These are phyloP conservation scores for Mycteria americana DNA, from an alignment of 2,797 vertebrate species.

Conservation along the genomic window DNA sequence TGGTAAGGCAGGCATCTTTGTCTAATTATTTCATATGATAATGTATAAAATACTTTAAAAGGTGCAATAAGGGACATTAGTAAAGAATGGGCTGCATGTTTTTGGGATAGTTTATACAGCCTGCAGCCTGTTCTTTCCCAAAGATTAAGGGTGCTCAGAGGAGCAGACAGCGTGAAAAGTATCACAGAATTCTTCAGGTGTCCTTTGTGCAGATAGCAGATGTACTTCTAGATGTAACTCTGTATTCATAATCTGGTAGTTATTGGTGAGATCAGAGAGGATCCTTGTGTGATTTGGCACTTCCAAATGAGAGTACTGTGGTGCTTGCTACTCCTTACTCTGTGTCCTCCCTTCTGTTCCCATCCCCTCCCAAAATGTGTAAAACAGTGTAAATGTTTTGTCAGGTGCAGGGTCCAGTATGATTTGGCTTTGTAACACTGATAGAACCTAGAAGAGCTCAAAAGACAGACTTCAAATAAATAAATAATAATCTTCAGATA, in stretches of 20 bases:
- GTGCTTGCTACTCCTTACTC: not conserved
- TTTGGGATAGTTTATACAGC: not conserved
- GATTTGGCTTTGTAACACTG: not conserved
- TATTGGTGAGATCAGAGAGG: not conserved
- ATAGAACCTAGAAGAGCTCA: not conserved
- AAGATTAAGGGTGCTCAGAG: not conserved
- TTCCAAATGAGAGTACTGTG: not conserved
- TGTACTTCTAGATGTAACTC: not conserved
- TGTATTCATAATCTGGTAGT: not conserved
- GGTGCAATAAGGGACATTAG: not conserved
- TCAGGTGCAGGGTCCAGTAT: not conserved
- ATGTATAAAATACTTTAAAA: not conserved
- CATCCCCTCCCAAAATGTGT: not conserved
- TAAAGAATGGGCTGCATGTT: not conserved
- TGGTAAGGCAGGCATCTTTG: constrained; percentile 78
- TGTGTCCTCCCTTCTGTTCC: not conserved
- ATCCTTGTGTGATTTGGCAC: not conserved
- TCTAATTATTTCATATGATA: not conserved
- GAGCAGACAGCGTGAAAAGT: not conserved
- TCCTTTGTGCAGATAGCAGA: not conserved
- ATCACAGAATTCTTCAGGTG: not conserved
- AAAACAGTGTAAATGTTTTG: not conserved
- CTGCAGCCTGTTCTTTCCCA: not conserved
- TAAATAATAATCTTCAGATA: not conserved
- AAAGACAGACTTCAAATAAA: not conserved